Evolutionary conservation across 2,888 invertebrate genomes (phyloP).

Genomic region (Acronicta aceris): DNA sequence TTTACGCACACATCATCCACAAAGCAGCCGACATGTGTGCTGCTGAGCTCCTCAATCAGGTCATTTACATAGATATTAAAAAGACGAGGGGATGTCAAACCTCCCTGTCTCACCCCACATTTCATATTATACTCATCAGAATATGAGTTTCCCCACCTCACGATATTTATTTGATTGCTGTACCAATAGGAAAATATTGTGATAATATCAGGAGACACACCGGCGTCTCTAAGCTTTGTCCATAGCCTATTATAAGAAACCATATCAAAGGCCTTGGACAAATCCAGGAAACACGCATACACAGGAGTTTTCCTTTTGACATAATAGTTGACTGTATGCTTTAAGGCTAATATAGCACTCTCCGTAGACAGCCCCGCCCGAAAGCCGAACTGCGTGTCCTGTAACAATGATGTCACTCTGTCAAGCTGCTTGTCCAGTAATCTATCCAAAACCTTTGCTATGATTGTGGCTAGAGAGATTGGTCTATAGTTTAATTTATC

Average conservation of each 20-base stretch:
- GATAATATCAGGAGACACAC: not conserved
- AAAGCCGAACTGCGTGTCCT: not conserved
- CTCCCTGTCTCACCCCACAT: slow-evolving; percentile 33
- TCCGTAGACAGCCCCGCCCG: not conserved
- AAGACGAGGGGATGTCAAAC: slow-evolving; percentile 25
- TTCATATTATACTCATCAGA: not conserved
- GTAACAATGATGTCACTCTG: not conserved
- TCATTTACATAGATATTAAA: slow-evolving; percentile 26
- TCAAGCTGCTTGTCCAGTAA: slow-evolving; percentile 1
- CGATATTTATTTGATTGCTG: not conserved
- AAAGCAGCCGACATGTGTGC: slow-evolving; percentile 17
- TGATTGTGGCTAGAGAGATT: not conserved
- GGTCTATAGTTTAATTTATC: too few species aligned
- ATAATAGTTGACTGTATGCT: too few species aligned
- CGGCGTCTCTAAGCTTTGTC: slow-evolving; percentile 6
- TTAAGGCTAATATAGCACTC: slow-evolving; percentile 1
- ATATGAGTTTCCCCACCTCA: not conserved
- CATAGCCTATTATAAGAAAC: slow-evolving; percentile 5
- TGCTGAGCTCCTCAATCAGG: slow-evolving; percentile 26
- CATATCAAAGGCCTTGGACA: not conserved
- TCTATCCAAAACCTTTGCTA: slow-evolving; percentile 1
- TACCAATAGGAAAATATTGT: slow-evolving; percentile 1
- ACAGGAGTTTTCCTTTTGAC: too few species aligned
- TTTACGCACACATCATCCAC: slow-evolving; percentile 6
- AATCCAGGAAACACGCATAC: not conserved